A percentile compares a stretch with the other conserved stretches of the same genome.
phyloP scores from a whole-genome alignment of 2,797 vertebrate species.

The Basileuterus tristriatus region DNA sequence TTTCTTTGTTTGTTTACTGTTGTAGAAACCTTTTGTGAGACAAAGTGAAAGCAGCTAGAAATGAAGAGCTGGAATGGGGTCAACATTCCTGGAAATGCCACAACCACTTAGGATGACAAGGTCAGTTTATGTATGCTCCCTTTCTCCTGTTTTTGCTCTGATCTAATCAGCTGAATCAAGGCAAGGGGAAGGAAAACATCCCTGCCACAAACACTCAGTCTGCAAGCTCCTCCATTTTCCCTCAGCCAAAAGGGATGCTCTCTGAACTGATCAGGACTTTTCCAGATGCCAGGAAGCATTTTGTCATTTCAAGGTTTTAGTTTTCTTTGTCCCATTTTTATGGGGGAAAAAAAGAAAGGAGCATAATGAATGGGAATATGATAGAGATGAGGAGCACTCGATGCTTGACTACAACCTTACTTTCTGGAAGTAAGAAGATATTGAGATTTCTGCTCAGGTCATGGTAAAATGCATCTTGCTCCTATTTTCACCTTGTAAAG shows the following conservation, averaged over 20 bases:
- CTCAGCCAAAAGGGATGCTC: neutral
- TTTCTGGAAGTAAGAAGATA: neutral
- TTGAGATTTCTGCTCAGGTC: neutral
- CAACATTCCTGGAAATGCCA: constrained; percentile 40
- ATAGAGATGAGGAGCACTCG: neutral
- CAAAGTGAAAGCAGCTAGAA: neutral
- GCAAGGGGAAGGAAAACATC: neutral
- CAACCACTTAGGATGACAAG: constrained; percentile 57
- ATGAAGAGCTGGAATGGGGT: neutral
- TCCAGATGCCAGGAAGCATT: neutral
- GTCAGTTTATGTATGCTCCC: neutral
- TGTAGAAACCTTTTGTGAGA: neutral
- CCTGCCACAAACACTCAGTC: constrained; percentile 26
- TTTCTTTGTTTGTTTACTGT: neutral
- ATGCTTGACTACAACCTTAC: neutral
- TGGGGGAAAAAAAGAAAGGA: accelerated
- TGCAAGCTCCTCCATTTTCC: neutral
- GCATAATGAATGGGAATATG: neutral
- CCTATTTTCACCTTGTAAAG: neutral
- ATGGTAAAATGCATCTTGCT: neutral
- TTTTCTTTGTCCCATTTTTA: neutral
- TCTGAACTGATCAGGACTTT: neutral
- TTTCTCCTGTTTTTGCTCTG: constrained; percentile 35
- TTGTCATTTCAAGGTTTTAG: neutral
- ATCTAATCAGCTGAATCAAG: constrained; percentile 11